A percentile compares a stretch with the other conserved stretches of the same genome.
Conservation (phyloP, 2,113 vertebrate genomes). For the Dolichotis patagonum region DNA sequence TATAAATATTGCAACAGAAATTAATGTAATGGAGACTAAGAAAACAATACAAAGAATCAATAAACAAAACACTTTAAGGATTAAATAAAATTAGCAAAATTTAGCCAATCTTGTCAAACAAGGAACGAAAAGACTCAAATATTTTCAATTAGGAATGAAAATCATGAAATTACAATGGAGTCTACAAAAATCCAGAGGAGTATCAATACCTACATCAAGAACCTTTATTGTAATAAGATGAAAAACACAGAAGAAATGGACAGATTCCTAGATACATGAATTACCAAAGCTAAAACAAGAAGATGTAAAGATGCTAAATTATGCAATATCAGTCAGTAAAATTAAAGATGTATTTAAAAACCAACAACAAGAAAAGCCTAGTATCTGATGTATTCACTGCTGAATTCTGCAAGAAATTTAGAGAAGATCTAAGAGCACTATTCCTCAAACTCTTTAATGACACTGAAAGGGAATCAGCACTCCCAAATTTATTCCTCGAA, state of each 20-base stretch:
- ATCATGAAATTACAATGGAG: neutral
- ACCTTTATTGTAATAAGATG: neutral
- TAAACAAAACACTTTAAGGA: neutral
- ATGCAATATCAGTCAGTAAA: neutral
- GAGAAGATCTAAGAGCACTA: neutral
- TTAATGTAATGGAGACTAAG: neutral
- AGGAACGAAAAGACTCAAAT: neutral
- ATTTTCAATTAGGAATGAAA: neutral
- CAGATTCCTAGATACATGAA: neutral
- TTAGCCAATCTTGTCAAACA: neutral
- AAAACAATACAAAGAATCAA: neutral
- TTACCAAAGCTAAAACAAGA: neutral
- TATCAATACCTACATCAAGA: neutral
- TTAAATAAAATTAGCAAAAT: neutral
- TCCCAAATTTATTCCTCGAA: neutral
- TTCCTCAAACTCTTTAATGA: neutral
- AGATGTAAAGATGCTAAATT: neutral
- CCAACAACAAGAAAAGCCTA: neutral
- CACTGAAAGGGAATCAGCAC: neutral
- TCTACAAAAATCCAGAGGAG: neutral
- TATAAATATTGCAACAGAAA: neutral
- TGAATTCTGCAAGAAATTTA: neutral
- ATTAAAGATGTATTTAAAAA: neutral
- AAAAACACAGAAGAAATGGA: neutral
- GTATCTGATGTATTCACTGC: neutral